Evolutionary conservation across 2,113 vertebrate genomes (phyloP).

Genomic region (Datnioides undecimradiatus): DNA sequence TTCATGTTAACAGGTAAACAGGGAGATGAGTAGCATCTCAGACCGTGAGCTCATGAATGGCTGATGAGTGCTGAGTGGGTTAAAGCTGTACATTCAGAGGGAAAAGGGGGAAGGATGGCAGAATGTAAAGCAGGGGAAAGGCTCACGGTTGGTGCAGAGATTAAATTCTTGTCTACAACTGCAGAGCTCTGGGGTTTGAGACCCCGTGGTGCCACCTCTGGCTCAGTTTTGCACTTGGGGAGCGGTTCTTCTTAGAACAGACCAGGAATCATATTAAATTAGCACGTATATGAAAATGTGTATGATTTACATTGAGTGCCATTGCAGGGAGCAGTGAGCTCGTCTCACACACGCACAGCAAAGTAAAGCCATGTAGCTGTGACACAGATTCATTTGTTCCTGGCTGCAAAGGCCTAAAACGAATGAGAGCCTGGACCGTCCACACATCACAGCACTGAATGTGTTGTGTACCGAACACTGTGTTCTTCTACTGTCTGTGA

Average conservation of each 20-base stretch:
- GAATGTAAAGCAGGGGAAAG: background rate
- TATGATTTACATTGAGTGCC: background rate
- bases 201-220: background rate
- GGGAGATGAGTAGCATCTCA: background rate
- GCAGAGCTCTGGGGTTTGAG: conserved; percentile 1
- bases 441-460: too few species aligned
- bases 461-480: too few species aligned
- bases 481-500: too few species aligned
- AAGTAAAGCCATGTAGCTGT: background rate
- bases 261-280: background rate
- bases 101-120: background rate
- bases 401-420: too few species aligned
- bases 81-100: conserved; percentile 9
- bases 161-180: conserved; percentile 5
- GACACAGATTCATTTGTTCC: background rate
- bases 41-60: background rate
- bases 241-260: background rate
- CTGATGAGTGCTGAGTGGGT: conserved; percentile 11
- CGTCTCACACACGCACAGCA: background rate
- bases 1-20: conserved; percentile 21
- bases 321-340: background rate
- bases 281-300: too few species aligned
- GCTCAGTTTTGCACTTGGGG: background rate
- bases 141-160: background rate
- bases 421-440: too few species aligned